Evolutionary conservation across 2,888 invertebrate species (phyloP).

Genomic region (Cheilosia urbana): DNA sequence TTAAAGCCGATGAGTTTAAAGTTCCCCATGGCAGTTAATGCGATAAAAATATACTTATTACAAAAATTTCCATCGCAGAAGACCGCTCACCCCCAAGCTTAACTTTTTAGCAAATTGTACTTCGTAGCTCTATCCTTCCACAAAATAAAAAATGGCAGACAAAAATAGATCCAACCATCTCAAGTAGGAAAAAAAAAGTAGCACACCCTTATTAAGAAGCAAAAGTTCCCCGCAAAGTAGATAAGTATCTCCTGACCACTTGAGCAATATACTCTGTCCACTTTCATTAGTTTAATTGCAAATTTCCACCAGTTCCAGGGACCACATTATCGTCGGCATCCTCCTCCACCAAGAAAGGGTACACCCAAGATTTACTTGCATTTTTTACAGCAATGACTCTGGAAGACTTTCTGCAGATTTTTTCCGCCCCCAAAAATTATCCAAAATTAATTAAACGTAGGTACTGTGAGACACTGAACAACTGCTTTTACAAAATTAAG

Average conservation of each 20-base stretch:
- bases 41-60: neutral
- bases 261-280: conserved; percentile 48
- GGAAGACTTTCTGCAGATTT: neutral
- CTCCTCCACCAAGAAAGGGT: neutral
- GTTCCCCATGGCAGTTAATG: neutral
- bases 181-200: neutral
- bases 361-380: conserved; percentile 54
- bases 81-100: neutral
- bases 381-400: conserved; percentile 35
- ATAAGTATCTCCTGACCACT: conserved; percentile 68
- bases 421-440: conserved; percentile 8
- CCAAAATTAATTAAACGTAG: conserved; percentile 62
- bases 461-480: conserved; percentile 56
- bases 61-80: neutral
- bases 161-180: conserved; percentile 6
- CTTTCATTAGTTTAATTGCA: conserved; percentile 66
- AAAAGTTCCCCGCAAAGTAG: conserved; percentile 52
- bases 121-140: neutral
- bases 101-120: neutral
- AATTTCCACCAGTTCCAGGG: conserved; percentile 32
- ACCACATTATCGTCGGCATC: neutral
- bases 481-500: conserved; percentile 28
- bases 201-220: conserved; percentile 53
- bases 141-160: too few relatives aligned
- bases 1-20: neutral